These are phyloP conservation scores for Oceanodroma leucorhoa DNA, from an alignment of 2,797 vertebrate species.

Conservation along the genomic window DNA sequence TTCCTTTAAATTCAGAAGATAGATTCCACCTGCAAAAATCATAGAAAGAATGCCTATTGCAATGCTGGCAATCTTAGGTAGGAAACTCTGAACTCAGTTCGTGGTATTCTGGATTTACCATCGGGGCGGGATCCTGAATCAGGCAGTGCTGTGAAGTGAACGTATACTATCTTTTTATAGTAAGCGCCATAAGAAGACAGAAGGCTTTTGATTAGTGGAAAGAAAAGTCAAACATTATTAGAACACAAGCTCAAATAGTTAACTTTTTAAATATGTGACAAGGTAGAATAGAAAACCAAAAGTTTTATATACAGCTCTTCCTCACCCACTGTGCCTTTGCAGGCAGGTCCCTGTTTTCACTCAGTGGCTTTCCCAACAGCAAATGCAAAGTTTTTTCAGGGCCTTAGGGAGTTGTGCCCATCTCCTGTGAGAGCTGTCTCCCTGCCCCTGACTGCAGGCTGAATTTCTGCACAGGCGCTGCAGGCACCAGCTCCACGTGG, in stretches of 20 bases:
- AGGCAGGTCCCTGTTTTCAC: background rate
- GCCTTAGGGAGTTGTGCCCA: accelerated
- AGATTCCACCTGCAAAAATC: background rate
- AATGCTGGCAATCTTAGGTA: background rate
- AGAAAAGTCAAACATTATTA: background rate
- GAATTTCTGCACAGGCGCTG: background rate
- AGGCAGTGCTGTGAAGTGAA: background rate
- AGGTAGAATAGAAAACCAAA: background rate
- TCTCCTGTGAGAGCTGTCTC: background rate
- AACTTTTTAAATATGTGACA: background rate
- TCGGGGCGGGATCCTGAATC: background rate
- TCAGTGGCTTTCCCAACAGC: background rate
- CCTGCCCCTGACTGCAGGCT: background rate
- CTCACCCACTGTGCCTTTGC: background rate
- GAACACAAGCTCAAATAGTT: background rate
- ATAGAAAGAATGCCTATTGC: background rate
- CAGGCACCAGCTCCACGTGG: background rate
- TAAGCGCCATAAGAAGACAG: background rate
- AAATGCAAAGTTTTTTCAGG: background rate
- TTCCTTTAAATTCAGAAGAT: background rate
- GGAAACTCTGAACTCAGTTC: background rate
- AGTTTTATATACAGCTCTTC: background rate
- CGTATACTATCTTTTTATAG: background rate
- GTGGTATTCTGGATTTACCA: background rate
- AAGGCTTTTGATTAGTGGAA: background rate